Evolutionary conservation across 2,797 vertebrate species (phyloP), one percentile per base, ranked within the genome.

Genomic region (Vespertilio murinus): DNA sequence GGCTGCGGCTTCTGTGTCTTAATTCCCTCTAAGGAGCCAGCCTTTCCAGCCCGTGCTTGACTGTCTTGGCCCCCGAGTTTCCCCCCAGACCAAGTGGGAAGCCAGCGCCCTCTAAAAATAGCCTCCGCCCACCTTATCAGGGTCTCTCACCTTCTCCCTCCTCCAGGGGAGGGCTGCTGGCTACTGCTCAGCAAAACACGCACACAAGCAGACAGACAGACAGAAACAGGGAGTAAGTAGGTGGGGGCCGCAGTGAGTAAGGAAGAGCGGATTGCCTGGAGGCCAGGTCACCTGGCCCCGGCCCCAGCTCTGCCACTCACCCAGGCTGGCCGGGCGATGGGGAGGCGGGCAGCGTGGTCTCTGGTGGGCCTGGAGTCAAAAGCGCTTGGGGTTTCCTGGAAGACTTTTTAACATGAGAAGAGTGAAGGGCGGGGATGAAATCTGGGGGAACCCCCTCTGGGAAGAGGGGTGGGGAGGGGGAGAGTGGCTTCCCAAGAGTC

Each of bases 61-160:
- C 52, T 33, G 69, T 42, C 38, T 54, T 93, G 81, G 74, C 90
- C 54, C 64, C 71, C 49, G 71, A 71, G 61, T 81, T 90, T 69
- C 84, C 88, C 88, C 33, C 12, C 45, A 83, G 79, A 54, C 87
- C 47, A 17, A 90, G 70, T 67, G 30, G 80, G 84, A 93, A 95
- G 95, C 78, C 70, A 67, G 81, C 38, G 81, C 30, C 56, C 35
- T 96, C 95, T 93, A 96, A 95, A 97, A 95, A 97, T 96, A 97
- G 81, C 92, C 71, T 82, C 69, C 38, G 0, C 90, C 90, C 80
- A 69, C 91, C 95, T 97, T 97, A 97, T 97, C 97, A 92, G 94
- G 64, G 88, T 47, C 91, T 94, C 40, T 47, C 96, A 97, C 95
- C 94, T 96, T 96, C 75, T 90, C 81, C 65, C 71, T 91, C 18